A percentile compares a stretch with the other conserved stretches of the same genome.
Evolutionary conservation across 2,113 vertebrate genomes (phyloP).

Genomic region (Drymodes brunneopygia): DNA sequence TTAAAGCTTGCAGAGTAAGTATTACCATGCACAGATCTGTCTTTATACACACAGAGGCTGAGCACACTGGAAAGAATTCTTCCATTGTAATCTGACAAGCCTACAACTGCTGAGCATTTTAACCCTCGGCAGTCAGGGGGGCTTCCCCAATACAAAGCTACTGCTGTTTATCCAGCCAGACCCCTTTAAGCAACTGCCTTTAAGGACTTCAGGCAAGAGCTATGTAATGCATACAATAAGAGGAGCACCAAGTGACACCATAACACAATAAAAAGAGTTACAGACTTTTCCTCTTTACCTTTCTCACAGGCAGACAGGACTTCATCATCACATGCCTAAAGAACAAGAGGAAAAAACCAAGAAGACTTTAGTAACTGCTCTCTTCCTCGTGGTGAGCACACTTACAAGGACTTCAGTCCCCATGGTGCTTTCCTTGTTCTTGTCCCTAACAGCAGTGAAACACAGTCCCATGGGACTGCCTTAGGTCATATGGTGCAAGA

Average conservation of each 20-base stretch:
- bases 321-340: slow-evolving; percentile 66
- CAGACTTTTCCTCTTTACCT: slow-evolving; percentile 49
- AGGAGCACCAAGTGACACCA: neutral
- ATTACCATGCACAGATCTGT: neutral
- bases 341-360: neutral
- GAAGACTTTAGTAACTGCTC: neutral
- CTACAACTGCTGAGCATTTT: neutral
- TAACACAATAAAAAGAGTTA: neutral
- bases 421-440: neutral
- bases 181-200: neutral
- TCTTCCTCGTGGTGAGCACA: neutral
- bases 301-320: slow-evolving; percentile 54
- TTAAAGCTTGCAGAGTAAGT: neutral
- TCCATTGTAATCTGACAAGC: neutral
- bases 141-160: neutral
- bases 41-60: neutral
- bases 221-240: neutral
- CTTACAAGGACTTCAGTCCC: neutral
- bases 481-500: neutral
- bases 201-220: neutral
- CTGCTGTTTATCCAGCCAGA: neutral
- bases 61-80: slow-evolving; percentile 9
- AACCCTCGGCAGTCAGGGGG: neutral
- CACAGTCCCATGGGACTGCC: neutral
- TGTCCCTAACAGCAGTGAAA: neutral